These are phyloP conservation scores for Colinus virginianus DNA, from an alignment of 2,113 vertebrate species.

Conservation along the genomic window DNA sequence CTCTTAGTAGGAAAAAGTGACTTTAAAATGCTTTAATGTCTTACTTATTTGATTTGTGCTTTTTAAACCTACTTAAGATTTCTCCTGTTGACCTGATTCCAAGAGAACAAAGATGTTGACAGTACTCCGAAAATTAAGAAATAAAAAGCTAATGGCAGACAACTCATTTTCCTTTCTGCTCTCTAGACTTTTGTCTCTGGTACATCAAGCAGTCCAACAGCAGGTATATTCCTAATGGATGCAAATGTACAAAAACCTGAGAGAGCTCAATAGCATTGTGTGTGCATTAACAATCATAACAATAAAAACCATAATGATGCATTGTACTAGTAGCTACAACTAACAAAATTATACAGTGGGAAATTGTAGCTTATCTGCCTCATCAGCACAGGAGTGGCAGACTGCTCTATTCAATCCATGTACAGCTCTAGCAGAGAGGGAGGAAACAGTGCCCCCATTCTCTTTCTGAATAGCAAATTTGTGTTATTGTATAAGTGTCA, in stretches of 20 bases:
- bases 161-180: background rate
- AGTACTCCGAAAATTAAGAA: background rate
- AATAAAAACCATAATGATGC: constrained; percentile 28
- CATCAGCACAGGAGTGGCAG: constrained; percentile 15
- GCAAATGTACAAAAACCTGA: background rate
- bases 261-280: background rate
- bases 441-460: constrained; percentile 20
- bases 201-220: background rate
- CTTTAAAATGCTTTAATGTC: background rate
- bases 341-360: background rate
- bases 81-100: background rate
- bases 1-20: background rate
- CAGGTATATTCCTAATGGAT: background rate
- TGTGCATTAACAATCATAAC: background rate
- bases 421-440: constrained; percentile 5
- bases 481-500: background rate
- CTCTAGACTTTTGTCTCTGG: background rate
- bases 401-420: background rate
- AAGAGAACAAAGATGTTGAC: background rate
- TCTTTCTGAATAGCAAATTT: constrained; percentile 11
- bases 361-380: background rate
- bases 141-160: background rate
- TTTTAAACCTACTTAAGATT: background rate
- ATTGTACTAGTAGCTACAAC: background rate
- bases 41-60: background rate